Base-by-base conservation (phyloP, 1,140 invertebrate genomes). In the Cryptotermes secundus region DNA sequence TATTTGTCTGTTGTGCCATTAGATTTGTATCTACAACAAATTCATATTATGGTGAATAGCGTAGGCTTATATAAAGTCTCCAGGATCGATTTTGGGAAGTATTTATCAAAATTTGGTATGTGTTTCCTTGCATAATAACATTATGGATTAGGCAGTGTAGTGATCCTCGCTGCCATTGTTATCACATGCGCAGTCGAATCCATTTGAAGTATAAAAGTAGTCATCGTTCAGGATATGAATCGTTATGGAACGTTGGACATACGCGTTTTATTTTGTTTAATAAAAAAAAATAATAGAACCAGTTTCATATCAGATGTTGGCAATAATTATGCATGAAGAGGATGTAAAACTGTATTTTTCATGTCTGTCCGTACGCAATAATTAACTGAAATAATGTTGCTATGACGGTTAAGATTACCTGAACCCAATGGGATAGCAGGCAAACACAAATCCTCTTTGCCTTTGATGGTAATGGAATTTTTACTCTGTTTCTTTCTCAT, bases 291-390 rank as follows among this genome's bases (percentile, higher is more conserved):
- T 59, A 59, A 59, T 59, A n/a, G 26, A 59, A 59, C 53, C 53
- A 59, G 53, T 59, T 59, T 59, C 53, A 59, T 59, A 59, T 59
- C 53, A 59, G 53, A 59, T 59, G 53, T 59, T 59, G 53, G 53
- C 53, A 59, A 59, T 59, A 59, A 59, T 59, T 59, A 59, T 59
- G 53, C 53, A 59, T 59, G 53, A 59, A 59, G 53, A 59, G 53
- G 53, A 59, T 59, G 53, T 59, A 59, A 59, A 59, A 59, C 53
- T 59, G 53, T 59, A 59, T 59, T 59, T 59, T 59, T 59, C 53
- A 59, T 59, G 53, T 59, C 53, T 59, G 16, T 59, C 53, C 26
- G 53, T 59, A 59, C 19, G 53, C 53, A 59, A 59, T 59, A 59
- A 59, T 59, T 59, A 59, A 59, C 53, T 59, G 26, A 59, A 59